phyloP scores from a whole-genome alignment of 2,113 vertebrate species.

The Cettia cetti region DNA sequence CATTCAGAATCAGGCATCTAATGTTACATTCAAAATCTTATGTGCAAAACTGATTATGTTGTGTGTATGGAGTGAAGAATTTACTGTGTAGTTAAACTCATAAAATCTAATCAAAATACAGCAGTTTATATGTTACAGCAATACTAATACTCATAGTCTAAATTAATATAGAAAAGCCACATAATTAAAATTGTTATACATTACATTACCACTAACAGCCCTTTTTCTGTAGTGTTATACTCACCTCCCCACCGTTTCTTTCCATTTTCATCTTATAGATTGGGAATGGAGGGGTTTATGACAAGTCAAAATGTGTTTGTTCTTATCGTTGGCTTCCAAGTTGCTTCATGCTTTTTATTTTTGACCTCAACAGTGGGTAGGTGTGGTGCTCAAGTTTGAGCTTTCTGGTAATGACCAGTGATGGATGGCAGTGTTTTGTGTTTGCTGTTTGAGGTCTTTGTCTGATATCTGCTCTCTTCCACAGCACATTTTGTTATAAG shows the following conservation, averaged over 20 bases:
- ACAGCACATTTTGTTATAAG: not conserved
- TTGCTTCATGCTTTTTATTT: not conserved
- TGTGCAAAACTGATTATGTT: rapidly evolving
- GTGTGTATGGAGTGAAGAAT: not conserved
- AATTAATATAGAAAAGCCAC: not conserved
- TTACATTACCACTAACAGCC: not conserved
- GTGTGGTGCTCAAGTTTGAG: not conserved
- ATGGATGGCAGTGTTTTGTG: not conserved
- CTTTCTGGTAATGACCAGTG: not conserved
- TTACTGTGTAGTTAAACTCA: not conserved
- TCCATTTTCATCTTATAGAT: not conserved
- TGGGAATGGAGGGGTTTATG: not conserved
- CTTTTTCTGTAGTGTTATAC: not conserved
- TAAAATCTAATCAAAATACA: not conserved
- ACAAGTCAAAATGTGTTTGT: not conserved
- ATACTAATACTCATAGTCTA: not conserved
- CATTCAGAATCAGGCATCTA: not conserved
- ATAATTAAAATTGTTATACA: not conserved
- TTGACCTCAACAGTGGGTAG: not conserved
- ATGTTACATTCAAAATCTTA: not conserved
- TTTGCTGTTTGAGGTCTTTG: not conserved
- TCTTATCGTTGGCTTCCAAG: not conserved
- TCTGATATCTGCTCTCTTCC: not conserved
- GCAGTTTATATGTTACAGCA: not conserved
- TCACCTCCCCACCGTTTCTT: not conserved